These are phyloP conservation scores for Drosophila erecta DNA, from an alignment of 1,140 invertebrate species.

Conservation along the genomic window DNA sequence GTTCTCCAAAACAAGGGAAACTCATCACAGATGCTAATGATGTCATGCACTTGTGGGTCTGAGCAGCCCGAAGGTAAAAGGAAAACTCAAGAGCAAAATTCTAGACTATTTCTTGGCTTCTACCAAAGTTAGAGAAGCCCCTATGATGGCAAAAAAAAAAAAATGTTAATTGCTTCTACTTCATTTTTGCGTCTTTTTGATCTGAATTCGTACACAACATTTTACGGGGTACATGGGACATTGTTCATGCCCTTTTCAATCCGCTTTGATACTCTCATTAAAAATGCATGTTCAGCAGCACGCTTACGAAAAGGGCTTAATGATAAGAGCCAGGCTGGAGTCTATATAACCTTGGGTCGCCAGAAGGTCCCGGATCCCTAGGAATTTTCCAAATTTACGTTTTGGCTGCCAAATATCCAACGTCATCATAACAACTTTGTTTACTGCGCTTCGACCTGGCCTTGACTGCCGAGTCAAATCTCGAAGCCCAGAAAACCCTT, in stretches of 20 bases:
- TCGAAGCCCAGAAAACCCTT: slow-evolving; percentile 45
- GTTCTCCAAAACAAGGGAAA: slow-evolving; percentile 37
- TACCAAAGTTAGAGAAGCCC: neutral
- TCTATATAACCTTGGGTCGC: slow-evolving; percentile 18
- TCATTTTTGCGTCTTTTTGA: neutral
- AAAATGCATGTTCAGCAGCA: slow-evolving; percentile 62
- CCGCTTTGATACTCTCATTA: slow-evolving; percentile 56
- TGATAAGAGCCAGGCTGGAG: slow-evolving; percentile 8
- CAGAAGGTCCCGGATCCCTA: neutral
- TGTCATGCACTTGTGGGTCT: slow-evolving; percentile 22
- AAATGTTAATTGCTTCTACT: slow-evolving; percentile 42
- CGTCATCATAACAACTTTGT: slow-evolving; percentile 79
- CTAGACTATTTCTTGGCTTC: slow-evolving; percentile 1
- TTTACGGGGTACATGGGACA: too few relatives aligned
- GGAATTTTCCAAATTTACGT: slow-evolving; percentile 31
- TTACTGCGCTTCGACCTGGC: slow-evolving; percentile 52
- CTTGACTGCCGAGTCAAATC: slow-evolving; percentile 57
- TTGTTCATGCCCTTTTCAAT: slow-evolving; percentile 16
- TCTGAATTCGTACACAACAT: neutral
- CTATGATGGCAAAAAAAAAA: slow-evolving; percentile 21
- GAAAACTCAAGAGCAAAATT: neutral
- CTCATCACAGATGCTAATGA: slow-evolving; percentile 49
- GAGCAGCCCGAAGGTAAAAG: slow-evolving; percentile 19
- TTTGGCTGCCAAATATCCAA: slow-evolving; percentile 43
- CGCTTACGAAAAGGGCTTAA: slow-evolving; percentile 10